Base-by-base conservation (phyloP, 2,888 invertebrate species). In the Glaucopsyche alexis region DNA sequence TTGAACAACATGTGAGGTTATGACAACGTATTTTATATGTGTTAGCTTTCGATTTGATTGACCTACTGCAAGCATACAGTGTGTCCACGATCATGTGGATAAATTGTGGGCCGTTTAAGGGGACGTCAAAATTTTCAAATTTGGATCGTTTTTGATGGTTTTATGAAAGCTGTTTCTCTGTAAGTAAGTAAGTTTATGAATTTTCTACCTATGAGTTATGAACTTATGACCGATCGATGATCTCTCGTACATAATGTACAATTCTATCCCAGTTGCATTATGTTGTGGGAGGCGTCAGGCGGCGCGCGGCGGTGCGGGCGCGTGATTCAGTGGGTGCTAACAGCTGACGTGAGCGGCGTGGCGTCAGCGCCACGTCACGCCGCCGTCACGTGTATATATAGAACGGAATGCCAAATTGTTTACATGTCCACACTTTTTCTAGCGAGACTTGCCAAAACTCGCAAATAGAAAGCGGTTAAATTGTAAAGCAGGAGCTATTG, bases 341-440 rank as follows among this genome's bases (percentile, higher is more conserved):
- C 74, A 74, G 79, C 78, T 88, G 88, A 87, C 87, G 88, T 85
- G 77, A 60, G 38, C 84, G 74, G 82, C 84, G 75, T 76, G 71
- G 75, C 80, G 81, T 81, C 79, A 80, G 85, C 86, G 86, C 78
- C 83, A 83, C 91, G 90, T 91, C 91, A 91, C 83, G 45, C 19
- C 45, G 14, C 74, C 79, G 84, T 90, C 90, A 89, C 85, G 79
- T 76, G 82, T 90, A 91, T 88, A 90, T 91, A 89, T 92, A 91
- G 91, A 87, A 81, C 75, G 85, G 88, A 89, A 88, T 89, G 79
- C 80, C 84, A 87, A 88, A 87, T 87, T 85, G 82, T 80, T 80
- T 78, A 82, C 81, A 83, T 81, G 82, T 81, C 79, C 80, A 82
- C 83, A 38, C 60, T 38, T 80, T 84, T 89, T 88, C 89, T 87